Conservation (phyloP, 2,113 vertebrate species). For the Gorsachius goisagi region DNA sequence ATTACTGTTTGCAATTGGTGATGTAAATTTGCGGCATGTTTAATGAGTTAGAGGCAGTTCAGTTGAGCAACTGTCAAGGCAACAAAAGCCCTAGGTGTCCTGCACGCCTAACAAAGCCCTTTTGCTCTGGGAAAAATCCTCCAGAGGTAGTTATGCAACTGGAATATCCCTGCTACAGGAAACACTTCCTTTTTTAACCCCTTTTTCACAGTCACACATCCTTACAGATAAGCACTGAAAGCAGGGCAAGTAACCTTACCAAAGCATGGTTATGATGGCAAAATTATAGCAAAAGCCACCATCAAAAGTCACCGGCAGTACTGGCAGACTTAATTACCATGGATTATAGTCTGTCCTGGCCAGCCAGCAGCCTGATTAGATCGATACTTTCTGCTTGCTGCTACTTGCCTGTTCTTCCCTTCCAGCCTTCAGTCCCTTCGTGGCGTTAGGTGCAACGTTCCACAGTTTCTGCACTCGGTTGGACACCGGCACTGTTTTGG, state of each 20-base stretch:
- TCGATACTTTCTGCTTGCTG: neutral
- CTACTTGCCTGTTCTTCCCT: neutral
- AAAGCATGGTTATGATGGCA: neutral
- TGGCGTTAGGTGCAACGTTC: neutral
- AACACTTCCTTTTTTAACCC: neutral
- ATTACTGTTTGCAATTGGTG: neutral
- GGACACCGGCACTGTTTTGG: neutral
- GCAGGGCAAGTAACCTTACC: neutral
- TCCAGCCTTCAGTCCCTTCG: neutral
- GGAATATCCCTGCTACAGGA: neutral
- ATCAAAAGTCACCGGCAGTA: neutral
- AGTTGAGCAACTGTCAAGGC: neutral
- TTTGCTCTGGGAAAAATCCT: neutral
- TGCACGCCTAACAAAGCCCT: neutral
- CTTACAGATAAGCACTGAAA: neutral
- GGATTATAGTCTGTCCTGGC: neutral
- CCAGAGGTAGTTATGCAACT: neutral
- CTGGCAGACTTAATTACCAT: neutral
- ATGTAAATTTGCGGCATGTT: neutral
- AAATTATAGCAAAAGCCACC: neutral
- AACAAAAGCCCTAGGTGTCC: neutral
- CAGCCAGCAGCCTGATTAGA: neutral
- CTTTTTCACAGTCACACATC: neutral
- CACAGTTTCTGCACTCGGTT: neutral
- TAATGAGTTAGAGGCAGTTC: neutral